Evolutionary conservation across 2,888 invertebrate species (phyloP), one percentile per base, ranked within the genome.

Genomic region (Cataglyphis altisquamis): DNA sequence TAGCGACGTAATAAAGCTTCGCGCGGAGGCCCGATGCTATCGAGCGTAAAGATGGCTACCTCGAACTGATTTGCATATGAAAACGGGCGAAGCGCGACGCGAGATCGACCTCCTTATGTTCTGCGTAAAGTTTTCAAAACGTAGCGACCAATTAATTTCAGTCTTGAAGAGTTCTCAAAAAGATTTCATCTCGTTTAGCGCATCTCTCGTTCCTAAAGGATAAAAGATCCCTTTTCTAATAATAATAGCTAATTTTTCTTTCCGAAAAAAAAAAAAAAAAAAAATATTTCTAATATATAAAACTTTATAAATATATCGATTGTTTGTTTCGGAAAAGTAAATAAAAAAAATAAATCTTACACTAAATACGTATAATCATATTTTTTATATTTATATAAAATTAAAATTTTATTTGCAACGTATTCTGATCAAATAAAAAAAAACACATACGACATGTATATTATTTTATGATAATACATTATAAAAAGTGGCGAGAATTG

Each of bases 1-100:
- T 94, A 94, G 92, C 94, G 92, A 92, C 82, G 88, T 91, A 90
- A 91, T 93, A 93, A 80, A 80, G 74, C 74, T 36, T 60, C 45
- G 60, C 74, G 74, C 78, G 21, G 41, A 73, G 78, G 45, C 18
- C 21, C 78, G 78, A 80, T 73, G 60, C 74, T 80, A 80, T 80
- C 78, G 55, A 80, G 78, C 78, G 60, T 82, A 82, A 82, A 82
- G 82, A 66, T 80, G 74, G 78, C 78, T 80, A 67, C 83, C 82
- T 62, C 57, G 81, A 68, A 80, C 80, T 39, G 83, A 83, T 83
- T 83, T 80, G 81, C 83, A 83, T 83, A 68, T 52, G 60, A 80
- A 80, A 68, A 80, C 83, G 62, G 36, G 62, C 67, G 63, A 18
- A 81, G 77, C 60, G 80, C 75, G 36, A 32, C 62, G 60, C 21